These are phyloP conservation scores for Sibirionetta formosa DNA, from an alignment of 2,797 vertebrate genomes.

Conservation along the genomic window DNA sequence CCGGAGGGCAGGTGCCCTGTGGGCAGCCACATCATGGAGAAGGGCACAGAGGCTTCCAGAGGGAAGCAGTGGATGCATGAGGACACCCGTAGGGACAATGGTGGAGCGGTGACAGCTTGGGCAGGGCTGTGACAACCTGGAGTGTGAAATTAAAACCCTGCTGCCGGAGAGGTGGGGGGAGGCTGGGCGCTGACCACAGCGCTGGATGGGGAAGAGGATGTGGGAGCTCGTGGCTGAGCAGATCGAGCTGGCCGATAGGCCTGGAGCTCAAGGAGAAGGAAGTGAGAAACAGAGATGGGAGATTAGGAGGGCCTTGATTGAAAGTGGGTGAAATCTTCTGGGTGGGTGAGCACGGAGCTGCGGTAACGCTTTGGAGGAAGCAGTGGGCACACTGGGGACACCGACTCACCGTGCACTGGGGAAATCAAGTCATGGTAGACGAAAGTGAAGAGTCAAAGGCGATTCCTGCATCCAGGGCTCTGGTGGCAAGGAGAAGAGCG, in stretches of 20 bases:
- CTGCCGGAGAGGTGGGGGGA: not conserved
- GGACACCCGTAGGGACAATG: accelerated
- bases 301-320: not conserved
- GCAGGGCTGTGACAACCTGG: not conserved
- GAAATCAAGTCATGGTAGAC: not conserved
- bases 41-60: not conserved
- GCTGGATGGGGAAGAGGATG: not conserved
- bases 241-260: not conserved
- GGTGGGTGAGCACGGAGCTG: not conserved
- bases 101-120: not conserved
- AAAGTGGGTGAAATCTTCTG: not conserved
- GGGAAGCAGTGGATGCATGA: not conserved
- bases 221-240: constrained; percentile 2
- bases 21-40: not conserved
- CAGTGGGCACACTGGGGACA: not conserved
- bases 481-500: not conserved
- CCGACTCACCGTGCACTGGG: accelerated
- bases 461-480: not conserved
- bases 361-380: not conserved
- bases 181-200: not conserved
- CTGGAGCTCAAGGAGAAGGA: constrained; percentile 21
- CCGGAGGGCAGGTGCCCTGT: not conserved
- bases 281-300: constrained; percentile 7
- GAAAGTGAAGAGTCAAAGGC: not conserved
- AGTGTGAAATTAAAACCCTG: not conserved